These are phyloP conservation scores for Sminthurides aquaticus DNA, from an alignment of 2,888 invertebrate genomes.

Conservation along the genomic window DNA sequence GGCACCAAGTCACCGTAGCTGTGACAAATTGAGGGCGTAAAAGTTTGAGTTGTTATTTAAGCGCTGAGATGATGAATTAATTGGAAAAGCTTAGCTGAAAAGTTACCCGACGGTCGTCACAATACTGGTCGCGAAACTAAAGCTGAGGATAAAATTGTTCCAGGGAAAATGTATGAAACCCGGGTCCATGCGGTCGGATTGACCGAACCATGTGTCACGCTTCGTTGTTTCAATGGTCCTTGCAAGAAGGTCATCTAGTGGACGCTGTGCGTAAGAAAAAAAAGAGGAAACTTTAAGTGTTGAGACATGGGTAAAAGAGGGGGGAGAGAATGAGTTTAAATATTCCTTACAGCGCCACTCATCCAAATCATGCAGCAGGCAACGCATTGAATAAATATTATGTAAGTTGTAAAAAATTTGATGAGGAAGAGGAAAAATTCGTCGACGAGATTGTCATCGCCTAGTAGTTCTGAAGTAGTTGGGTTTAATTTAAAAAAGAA, in stretches of 20 bases:
- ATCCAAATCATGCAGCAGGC: constrained; percentile 19
- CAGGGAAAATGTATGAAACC: constrained; percentile 22
- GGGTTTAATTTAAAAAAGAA: too few relatives aligned
- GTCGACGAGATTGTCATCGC: constrained; percentile 23
- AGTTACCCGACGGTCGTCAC: constrained; percentile 40
- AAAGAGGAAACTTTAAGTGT: too few relatives aligned
- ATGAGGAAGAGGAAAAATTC: constrained; percentile 28
- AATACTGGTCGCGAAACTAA: constrained; percentile 28
- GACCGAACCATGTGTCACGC: constrained; percentile 22
- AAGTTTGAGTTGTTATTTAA: background rate
- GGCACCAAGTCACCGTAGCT: constrained; percentile 35
- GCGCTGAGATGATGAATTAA: background rate
- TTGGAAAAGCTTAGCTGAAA: too few relatives aligned
- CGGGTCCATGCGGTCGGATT: constrained; percentile 22
- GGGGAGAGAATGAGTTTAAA: too few relatives aligned
- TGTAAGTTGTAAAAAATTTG: constrained; percentile 28
- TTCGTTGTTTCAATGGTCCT: constrained; percentile 4
- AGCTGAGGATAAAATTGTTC: constrained; percentile 30
- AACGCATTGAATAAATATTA: constrained; percentile 30
- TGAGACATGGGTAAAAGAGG: too few relatives aligned
- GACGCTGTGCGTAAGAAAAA: constrained; percentile 14
- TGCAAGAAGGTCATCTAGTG: constrained; percentile 30
- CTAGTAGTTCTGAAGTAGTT: constrained; percentile 20
- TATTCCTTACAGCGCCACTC: constrained; percentile 23
- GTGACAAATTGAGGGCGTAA: background rate